A percentile compares a stretch with the other conserved stretches of the same genome.
Conservation (phyloP, 2,888 invertebrate species). For the Drosophila trichaetosa region DNA sequence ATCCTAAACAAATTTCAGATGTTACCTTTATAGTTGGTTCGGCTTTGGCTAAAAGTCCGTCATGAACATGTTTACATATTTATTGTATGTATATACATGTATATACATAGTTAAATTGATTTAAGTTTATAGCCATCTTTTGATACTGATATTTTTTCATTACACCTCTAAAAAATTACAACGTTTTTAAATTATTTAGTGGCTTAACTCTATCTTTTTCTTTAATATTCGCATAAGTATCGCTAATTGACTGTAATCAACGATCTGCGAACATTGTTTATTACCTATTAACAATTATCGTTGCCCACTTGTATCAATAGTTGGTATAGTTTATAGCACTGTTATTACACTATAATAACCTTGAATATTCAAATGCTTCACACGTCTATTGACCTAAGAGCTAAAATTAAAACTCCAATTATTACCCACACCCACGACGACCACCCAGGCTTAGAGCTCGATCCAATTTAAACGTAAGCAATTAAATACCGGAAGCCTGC, state of each 20-base stretch:
- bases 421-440: slow-evolving; percentile 53
- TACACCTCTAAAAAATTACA: not conserved
- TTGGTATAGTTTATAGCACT: slow-evolving; percentile 6
- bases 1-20: not conserved
- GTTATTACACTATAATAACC: slow-evolving; percentile 34
- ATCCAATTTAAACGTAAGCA: slow-evolving; percentile 57
- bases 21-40: no score
- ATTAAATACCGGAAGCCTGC: slow-evolving; percentile 76
- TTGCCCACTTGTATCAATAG: slow-evolving; percentile 4
- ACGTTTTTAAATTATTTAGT: not conserved
- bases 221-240: not conserved
- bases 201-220: not conserved
- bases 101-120: not conserved
- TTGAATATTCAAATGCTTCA: slow-evolving; percentile 49
- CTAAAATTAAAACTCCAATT: slow-evolving; percentile 53
- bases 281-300: slow-evolving; percentile 10
- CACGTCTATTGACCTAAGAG: slow-evolving; percentile 57
- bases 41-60: not conserved
- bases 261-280: slow-evolving; percentile 6
- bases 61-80: not conserved
- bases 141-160: not conserved
- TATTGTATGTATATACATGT: not conserved
- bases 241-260: slow-evolving; percentile 8
- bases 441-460: slow-evolving; percentile 62
- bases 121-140: not conserved